Conservation (phyloP, 2,797 vertebrate genomes). For the Neomorphus geoffroyi region DNA sequence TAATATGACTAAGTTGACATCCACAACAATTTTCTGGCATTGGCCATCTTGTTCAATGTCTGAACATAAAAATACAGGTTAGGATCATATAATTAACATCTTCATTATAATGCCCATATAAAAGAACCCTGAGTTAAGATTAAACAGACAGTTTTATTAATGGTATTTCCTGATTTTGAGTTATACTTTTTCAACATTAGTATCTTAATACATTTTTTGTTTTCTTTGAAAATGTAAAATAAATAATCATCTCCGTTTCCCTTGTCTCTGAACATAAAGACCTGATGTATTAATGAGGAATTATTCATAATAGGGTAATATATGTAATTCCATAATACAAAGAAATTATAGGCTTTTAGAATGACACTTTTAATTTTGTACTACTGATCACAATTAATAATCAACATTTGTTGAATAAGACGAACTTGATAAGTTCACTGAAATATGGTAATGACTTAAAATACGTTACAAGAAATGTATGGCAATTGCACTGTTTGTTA, state of each 20-base stretch:
- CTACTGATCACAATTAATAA: neutral
- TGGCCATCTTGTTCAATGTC: neutral
- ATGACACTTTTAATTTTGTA: neutral
- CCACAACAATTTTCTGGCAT: neutral
- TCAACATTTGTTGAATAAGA: neutral
- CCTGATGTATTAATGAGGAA: neutral
- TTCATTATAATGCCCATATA: neutral
- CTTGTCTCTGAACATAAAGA: neutral
- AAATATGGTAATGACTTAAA: neutral
- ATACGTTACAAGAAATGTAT: neutral
- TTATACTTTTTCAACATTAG: neutral
- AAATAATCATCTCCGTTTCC: neutral
- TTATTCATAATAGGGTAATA: neutral
- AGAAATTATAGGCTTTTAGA: neutral
- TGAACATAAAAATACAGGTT: neutral
- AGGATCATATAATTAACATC: neutral
- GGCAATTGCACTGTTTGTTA: slow-evolving; percentile 5
- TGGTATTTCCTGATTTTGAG: neutral
- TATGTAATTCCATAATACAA: neutral
- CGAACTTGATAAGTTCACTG: neutral
- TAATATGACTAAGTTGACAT: neutral
- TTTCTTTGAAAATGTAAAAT: neutral
- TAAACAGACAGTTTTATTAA: neutral
- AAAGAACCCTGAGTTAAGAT: neutral
- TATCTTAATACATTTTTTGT: neutral